A percentile compares a stretch with the other conserved stretches of the same genome.
Evolutionary conservation across 2,113 vertebrate species (phyloP).

Genomic region (human (Homo sapiens)): GRCh38 chr5:132034001-132034500

Average conservation of each 20-base stretch:
- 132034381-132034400: neutral
- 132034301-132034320: neutral
- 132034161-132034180: conserved; percentile 15
- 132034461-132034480: neutral
- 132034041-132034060: neutral
- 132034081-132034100: neutral
- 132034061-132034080: neutral
- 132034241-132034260: neutral
- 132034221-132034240: neutral
- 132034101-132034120: neutral
- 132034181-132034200: neutral
- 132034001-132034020: neutral
- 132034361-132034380: neutral
- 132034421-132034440: neutral
- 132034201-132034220: neutral
- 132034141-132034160: neutral
- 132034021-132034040: neutral
- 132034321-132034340: neutral
- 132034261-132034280: neutral
- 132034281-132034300: neutral
- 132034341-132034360: neutral
- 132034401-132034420: neutral
- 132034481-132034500: neutral
- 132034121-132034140: neutral
- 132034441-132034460: neutral